Evolutionary conservation across 2,888 invertebrate species (phyloP).

Genomic region (Tetragonula carbonaria): DNA sequence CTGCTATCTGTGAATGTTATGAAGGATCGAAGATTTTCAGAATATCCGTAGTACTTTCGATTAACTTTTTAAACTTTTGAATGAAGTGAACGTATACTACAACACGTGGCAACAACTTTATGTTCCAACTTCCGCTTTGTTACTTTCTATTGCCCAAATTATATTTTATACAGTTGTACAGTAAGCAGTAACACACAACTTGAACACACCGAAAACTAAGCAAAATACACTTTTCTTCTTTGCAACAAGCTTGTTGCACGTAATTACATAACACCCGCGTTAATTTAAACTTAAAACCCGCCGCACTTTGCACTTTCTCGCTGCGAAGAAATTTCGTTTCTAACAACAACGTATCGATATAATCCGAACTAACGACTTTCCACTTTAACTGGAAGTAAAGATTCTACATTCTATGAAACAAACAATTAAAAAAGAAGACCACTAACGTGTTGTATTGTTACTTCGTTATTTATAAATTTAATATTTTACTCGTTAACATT

Average conservation of each 20-base stretch:
- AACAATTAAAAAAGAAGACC: too few species aligned
- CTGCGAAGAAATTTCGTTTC: not conserved
- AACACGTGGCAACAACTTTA: not conserved
- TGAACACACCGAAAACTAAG: not conserved
- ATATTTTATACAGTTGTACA: not conserved
- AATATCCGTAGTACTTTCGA: not conserved
- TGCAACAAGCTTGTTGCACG: not conserved
- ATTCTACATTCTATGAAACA: not conserved
- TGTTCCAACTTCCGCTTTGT: not conserved
- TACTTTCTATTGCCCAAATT: not conserved
- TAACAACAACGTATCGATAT: not conserved
- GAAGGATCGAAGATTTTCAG: not conserved
- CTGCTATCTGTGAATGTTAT: accelerated
- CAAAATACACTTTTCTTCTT: not conserved
- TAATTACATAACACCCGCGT: not conserved
- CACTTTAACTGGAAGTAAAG: not conserved
- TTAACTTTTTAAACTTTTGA: not conserved
- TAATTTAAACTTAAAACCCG: not conserved
- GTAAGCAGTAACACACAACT: not conserved
- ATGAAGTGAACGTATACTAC: not conserved
- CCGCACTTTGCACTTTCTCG: not conserved
- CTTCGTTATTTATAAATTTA: too few species aligned
- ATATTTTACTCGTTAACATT: too few species aligned
- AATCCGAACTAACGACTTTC: not conserved
- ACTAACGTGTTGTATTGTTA: too few species aligned